Percentiles rank a stretch among this genome's conserved stretches.
Conservation (phyloP, 2,113 vertebrate genomes). For the Mesembrinibis cayennensis region DNA sequence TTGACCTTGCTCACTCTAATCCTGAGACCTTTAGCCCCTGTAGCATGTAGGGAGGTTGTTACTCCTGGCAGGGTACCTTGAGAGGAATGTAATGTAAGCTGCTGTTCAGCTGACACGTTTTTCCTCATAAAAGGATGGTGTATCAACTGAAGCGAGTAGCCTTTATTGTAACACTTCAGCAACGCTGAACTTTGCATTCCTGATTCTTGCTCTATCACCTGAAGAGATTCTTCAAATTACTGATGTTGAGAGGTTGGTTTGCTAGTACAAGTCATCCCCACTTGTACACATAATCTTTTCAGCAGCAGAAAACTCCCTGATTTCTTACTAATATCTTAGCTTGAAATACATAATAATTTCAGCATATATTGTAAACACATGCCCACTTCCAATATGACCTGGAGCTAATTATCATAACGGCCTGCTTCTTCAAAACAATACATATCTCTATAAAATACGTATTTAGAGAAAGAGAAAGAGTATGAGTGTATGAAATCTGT, state of each 20-base stretch:
- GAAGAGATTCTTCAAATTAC: neutral
- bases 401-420: neutral
- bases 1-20: constrained; percentile 58
- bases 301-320: neutral
- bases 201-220: neutral
- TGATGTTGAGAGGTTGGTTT: neutral
- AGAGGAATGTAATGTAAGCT: neutral
- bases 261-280: neutral
- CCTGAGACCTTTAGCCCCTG: constrained; percentile 43
- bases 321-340: neutral
- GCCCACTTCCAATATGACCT: neutral
- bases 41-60: neutral
- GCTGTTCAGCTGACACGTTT: neutral
- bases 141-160: neutral
- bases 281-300: neutral
- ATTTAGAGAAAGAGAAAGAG: neutral
- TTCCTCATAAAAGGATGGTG: neutral
- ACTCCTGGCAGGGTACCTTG: neutral
- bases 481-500: neutral
- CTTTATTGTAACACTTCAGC: neutral
- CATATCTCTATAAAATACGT: fast-evolving
- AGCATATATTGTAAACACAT: neutral
- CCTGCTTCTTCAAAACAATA: neutral
- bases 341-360: neutral
- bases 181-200: neutral